Evolutionary conservation across 2,113 vertebrate genomes (phyloP), one percentile per base, ranked within the genome.

Genomic region (Aleadryas rufinucha): DNA sequence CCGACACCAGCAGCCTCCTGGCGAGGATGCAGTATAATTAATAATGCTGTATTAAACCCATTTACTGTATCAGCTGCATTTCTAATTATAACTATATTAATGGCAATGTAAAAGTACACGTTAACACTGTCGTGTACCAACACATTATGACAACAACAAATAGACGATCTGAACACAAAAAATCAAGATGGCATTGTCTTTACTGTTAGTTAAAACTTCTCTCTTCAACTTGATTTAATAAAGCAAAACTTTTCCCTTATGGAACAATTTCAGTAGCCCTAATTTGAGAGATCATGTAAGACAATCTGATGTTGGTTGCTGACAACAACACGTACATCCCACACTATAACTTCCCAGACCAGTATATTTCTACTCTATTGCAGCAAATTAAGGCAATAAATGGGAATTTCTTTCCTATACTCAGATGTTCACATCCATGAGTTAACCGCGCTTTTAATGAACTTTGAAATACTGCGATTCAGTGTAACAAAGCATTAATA

Each of bases 21-120:
- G 84, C 6, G 49, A 94, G 65, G 75, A 92, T 74, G 94, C 91
- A 60, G 64, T 96, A 94, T 89, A 88, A 97, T 77, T 90, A 94
- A 97, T 97, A 97, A 97, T 95, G 97, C 84, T 91, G 96, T 95
- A 97, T 96, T 95, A 97, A 97, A 93, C 89, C 90, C 85, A 68
- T 61, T 84, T 57, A 78, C 96, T 90, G 57, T 65, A 98, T 95
- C 95, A 94, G 80, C 86, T 96, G 93, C 87, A 83, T 93, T 97
- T 92, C 93, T 96, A 97, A 97, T 97, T 97, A 96, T 95, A 92
- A 88, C 91, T 97, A 52, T 90, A 95, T 97, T 96, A 96, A 97
- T 91, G 85, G 74, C 94, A 84, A 79, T 28, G 70, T 86, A 91
- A 88, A 92, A 92, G 56, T 61, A 89, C 16, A 50, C 13, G 31